Evolutionary conservation across 2,797 vertebrate species (phyloP).

Genomic region (Acanthurus lineatus): DNA sequence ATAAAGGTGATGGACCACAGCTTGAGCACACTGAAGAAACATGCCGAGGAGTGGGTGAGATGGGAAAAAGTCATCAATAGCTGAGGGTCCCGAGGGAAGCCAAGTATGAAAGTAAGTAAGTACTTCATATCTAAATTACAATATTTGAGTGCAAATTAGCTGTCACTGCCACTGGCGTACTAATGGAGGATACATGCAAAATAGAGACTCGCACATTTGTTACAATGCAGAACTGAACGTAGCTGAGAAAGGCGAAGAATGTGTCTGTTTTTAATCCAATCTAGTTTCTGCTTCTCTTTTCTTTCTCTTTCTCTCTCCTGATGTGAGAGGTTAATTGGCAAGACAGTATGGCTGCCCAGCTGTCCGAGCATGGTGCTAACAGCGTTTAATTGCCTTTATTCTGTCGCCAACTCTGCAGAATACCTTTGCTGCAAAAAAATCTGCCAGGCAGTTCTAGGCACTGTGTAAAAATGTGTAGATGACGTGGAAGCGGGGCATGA

Average conservation of each 20-base stretch:
- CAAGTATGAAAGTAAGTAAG: conserved; percentile 50
- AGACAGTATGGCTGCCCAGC: conserved; percentile 57
- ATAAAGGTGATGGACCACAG: conserved; percentile 32
- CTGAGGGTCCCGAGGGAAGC: conserved; percentile 40
- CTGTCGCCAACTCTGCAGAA: conserved; percentile 71
- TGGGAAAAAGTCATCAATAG: conserved; percentile 31
- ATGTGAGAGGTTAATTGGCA: conserved; percentile 79
- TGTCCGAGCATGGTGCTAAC: conserved; percentile 73
- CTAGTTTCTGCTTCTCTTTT: conserved; percentile 29
- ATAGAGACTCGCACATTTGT: conserved; percentile 36
- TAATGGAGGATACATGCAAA: conserved; percentile 61
- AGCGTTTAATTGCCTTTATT: conserved; percentile 78
- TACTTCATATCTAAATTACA: conserved; percentile 60
- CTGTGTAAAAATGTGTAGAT: conserved; percentile 57
- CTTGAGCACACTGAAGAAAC: conserved; percentile 17
- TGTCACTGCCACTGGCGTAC: conserved; percentile 54
- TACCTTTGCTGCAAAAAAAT: conserved; percentile 63
- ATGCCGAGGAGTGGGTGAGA: conserved; percentile 24
- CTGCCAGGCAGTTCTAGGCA: conserved; percentile 53
- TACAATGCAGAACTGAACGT: conserved; percentile 60
- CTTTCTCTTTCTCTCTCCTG: conserved; percentile 35
- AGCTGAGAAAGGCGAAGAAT: conserved; percentile 42
- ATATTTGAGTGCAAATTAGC: conserved; percentile 72
- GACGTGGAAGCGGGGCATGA: conserved; percentile 29
- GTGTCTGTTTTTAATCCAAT: conserved; percentile 60